Base-by-base conservation (phyloP, 2,888 invertebrate genomes). In the Troides oblongomaculatus region DNA sequence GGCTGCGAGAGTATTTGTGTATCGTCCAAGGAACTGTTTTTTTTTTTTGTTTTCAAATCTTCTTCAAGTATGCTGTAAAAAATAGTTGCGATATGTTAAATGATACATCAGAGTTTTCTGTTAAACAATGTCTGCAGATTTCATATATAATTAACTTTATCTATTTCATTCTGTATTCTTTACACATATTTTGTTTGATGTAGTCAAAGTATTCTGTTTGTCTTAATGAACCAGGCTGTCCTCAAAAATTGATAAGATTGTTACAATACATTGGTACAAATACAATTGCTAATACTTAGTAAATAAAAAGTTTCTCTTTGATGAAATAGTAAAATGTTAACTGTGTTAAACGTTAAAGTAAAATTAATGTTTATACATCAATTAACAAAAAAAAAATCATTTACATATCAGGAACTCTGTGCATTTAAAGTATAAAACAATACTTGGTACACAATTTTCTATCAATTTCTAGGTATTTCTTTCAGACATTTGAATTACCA, bases 1-100 rank as follows among this genome's bases (percentile, higher is more conserved):
- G 88, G 83, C 86, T 88, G 82, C 79, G 80, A 80, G 83, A 87
- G 84, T 92, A 92, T 92, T 92, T 92, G 89, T 84, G 87, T 85
- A 83, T 85, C 83, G 88, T 84, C 85, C 86, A 84, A 86, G 82
- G 84, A 88, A 87, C 90, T 86, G 82, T 79, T 80, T 80, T 84
- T 85, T 87, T 84, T 87, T 85, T 84, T 77, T 86, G 79, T 82
- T 84, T 79, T 81, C 79, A 76, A 77, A 76, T 80, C 79, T 77
- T 78, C 74, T 79, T 84, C 79, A 79, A 83, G 79, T 75, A 80
- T 78, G 76, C 91, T 91, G 91, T 66, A 88, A 89, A 81, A 76
- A 84, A 75, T 87, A 75, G 79, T 73, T 70, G 77, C 6, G 53
- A 18, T 6, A n/a, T n/a, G 18, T 53, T 53, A 53, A 53, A 7